Evolutionary conservation across 2,888 invertebrate genomes (phyloP).

Genomic region (Yponomeuta malinellus): DNA sequence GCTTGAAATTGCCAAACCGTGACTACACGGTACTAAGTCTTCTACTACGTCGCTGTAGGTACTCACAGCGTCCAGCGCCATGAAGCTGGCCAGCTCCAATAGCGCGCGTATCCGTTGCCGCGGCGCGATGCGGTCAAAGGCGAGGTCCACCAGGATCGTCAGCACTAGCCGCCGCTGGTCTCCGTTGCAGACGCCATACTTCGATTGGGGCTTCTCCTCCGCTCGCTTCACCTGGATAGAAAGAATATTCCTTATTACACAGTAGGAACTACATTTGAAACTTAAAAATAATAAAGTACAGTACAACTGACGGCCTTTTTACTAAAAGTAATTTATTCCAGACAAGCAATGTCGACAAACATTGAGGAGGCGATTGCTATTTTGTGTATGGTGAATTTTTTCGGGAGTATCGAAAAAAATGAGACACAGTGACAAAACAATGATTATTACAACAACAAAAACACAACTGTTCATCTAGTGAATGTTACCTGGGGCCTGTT

Average conservation of each 20-base stretch:
- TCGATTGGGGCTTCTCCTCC: slow-evolving; percentile 61
- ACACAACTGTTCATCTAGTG: no score
- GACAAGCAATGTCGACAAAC: no score
- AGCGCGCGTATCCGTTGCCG: slow-evolving; percentile 79
- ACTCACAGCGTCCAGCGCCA: slow-evolving; percentile 80
- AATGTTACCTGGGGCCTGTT: no score
- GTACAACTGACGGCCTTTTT: background rate
- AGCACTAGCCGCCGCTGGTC: slow-evolving; percentile 72
- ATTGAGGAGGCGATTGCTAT: no score
- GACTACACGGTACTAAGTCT: no score
- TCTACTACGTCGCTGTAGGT: background rate
- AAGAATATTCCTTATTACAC: slow-evolving; percentile 16
- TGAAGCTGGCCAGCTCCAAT: slow-evolving; percentile 82
- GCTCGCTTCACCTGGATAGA: slow-evolving; percentile 56
- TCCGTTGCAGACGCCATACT: slow-evolving; percentile 55
- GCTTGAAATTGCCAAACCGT: no score
- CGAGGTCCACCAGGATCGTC: slow-evolving; percentile 80
- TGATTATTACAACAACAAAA: no score
- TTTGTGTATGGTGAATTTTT: no score
- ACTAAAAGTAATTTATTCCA: slow-evolving; percentile 22
- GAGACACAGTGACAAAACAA: no score
- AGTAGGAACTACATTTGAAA: background rate
- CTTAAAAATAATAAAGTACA: background rate
- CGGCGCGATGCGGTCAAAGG: slow-evolving; percentile 78
- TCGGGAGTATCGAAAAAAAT: no score